Evolutionary conservation across 2,113 vertebrate genomes (phyloP), one percentile per base, ranked within the genome.

Genomic region (Todiramphus saurophagus): DNA sequence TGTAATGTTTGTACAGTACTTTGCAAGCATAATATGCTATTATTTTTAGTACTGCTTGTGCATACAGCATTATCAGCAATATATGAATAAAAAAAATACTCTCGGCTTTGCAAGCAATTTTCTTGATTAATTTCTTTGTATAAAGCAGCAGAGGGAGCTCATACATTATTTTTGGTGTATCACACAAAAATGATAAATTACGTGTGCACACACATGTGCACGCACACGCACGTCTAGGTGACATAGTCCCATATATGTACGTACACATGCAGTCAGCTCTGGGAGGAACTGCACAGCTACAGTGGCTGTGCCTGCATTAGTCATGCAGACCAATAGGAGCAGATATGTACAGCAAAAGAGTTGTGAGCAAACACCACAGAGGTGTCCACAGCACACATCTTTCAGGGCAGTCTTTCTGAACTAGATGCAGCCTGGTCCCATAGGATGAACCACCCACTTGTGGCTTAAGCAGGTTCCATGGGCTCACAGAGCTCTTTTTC

Each of bases 111-210:
- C 87, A 82, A 95, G 89, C 77, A 94, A 95, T 96, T 94, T 97
- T 96, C 83, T 92, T 96, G 96, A 97, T 96, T 83, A 84, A 92
- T 76, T 96, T 96, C 92, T 96, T 87, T 64, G 30, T 41, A 91
- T 76, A 96, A 96, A 97, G 96, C 98, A 88, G 97, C 78, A 98
- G 98, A 97, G 97, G 98, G 98, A 96, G 98, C 97, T 97, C 97
- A 97, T 97, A 97, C 95, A 95, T 98, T 98, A 97, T 93, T 78
- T 98, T 97, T 97, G 89, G 86, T 96, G 93, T 91, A 92, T 91
- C 87, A 94, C 62, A 94, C 93, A 93, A 97, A 96, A 95, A 92
- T 33, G 74, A 93, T 80, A 94, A 96, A 92, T 93, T 91, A 77
- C 67, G 9, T 1, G 13, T 85, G 87, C 64, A 83, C 93, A 96